Evolutionary conservation across 2,113 vertebrate genomes (phyloP).

Genomic region (Ictidomys tridecemlineatus): DNA sequence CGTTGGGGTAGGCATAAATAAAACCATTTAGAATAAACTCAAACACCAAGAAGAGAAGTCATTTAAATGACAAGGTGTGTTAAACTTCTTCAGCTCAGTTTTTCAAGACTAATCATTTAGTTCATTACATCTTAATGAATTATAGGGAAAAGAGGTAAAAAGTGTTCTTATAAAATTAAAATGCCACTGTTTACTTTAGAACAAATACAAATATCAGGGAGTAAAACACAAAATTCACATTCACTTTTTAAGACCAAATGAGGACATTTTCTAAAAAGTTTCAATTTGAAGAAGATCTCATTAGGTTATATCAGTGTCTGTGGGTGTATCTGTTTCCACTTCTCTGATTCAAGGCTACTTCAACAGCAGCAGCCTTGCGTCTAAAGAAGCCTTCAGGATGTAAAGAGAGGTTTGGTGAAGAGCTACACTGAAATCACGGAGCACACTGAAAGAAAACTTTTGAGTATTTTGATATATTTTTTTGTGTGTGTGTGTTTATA

Average conservation of each 20-base stretch:
- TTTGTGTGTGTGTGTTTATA: no score
- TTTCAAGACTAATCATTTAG: constrained; percentile 32
- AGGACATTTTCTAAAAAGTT: background rate
- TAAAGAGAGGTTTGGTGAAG: background rate
- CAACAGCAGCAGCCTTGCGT: background rate
- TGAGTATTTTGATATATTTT: background rate
- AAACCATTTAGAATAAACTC: constrained; percentile 55
- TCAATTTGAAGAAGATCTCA: background rate
- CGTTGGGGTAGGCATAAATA: background rate
- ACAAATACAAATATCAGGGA: background rate
- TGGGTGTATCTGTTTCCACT: background rate
- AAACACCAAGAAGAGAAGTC: constrained; percentile 21
- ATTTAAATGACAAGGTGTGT: background rate
- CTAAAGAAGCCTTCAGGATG: background rate
- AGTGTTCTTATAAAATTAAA: background rate
- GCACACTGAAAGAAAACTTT: background rate
- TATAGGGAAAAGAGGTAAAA: background rate
- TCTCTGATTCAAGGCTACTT: background rate
- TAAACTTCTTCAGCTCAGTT: background rate
- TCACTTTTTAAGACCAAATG: constrained; percentile 6
- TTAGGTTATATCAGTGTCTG: background rate
- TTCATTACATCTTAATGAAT: background rate
- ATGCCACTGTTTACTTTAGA: background rate
- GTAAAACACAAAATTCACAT: background rate
- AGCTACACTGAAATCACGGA: background rate